A percentile compares a stretch with the other conserved stretches of the same genome.
phyloP scores from a whole-genome alignment of 2,888 invertebrate genomes.

The Tetragonisca angustula region DNA sequence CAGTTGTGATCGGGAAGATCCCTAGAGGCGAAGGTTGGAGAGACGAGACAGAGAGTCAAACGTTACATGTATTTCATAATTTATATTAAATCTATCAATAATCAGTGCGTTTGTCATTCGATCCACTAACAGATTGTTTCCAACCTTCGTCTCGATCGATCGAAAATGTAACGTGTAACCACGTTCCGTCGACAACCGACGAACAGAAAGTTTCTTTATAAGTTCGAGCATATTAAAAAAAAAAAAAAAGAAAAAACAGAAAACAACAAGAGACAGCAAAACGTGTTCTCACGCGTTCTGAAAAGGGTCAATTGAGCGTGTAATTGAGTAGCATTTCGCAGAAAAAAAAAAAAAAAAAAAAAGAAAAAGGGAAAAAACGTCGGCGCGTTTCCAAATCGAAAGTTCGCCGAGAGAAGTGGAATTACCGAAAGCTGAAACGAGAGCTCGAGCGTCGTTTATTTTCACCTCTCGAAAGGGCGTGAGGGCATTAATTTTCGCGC shows the following conservation, averaged over 20 bases:
- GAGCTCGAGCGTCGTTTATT: slow-evolving; percentile 30
- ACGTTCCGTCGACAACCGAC: neutral
- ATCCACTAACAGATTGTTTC: too few relatives aligned
- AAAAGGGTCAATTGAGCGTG: slow-evolving; percentile 24
- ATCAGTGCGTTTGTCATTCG: too few relatives aligned
- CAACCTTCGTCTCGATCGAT: neutral
- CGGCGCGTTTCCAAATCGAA: slow-evolving; percentile 31
- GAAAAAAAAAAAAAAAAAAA: too few relatives aligned
- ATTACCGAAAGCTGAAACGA: neutral
- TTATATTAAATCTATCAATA: too few relatives aligned
- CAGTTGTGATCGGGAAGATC: too few relatives aligned
- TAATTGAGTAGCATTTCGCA: slow-evolving; percentile 26
- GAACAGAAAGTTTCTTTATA: neutral
- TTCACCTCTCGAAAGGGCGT: slow-evolving; percentile 34
- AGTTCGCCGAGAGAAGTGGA: slow-evolving; percentile 9
- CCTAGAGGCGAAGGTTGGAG: too few relatives aligned
- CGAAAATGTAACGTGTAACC: neutral
- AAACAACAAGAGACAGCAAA: neutral
- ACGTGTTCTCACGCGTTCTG: neutral
- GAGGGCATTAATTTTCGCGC: slow-evolving; percentile 46
- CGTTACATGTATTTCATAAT: too few relatives aligned
- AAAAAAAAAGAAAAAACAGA: neutral
- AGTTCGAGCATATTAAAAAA: neutral
- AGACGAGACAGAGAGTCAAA: too few relatives aligned
- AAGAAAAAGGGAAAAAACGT: too few relatives aligned